A percentile compares a stretch with the other conserved stretches of the same genome.
phyloP scores from a whole-genome alignment of 2,888 invertebrate genomes.

The Nomada fucata region DNA sequence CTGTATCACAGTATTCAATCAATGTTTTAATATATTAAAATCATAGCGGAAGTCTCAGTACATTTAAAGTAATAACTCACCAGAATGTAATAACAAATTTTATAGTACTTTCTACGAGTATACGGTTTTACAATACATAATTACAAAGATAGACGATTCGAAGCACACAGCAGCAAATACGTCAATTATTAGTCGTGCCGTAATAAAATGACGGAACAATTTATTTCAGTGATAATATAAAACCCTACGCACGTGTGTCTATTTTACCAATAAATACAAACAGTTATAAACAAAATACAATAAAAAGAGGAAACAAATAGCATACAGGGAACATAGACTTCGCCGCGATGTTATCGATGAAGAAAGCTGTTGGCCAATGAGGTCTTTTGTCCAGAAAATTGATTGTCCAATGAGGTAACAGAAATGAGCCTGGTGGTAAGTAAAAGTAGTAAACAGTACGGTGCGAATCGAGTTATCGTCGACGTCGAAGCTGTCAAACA shows the following conservation, averaged over 20 bases:
- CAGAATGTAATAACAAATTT: no score
- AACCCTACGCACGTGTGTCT: no score
- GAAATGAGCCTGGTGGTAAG: conserved; percentile 51
- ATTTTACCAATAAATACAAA: background rate
- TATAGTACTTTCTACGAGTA: no score
- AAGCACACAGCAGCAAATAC: no score
- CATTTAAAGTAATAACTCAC: no score
- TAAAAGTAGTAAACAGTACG: conserved; percentile 61
- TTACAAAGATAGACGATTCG: no score
- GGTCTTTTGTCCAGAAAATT: conserved; percentile 20
- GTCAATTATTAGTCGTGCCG: no score
- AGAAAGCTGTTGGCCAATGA: conserved; percentile 37
- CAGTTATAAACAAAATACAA: background rate
- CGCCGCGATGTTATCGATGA: conserved; percentile 19
- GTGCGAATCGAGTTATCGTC: conserved; percentile 75
- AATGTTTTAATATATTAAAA: background rate
- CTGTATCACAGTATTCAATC: no score
- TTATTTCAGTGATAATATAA: background rate
- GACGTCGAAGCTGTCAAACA: conserved; percentile 86
- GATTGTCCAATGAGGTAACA: conserved; percentile 36
- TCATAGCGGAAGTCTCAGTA: no score
- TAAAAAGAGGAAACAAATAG: conserved; percentile 1
- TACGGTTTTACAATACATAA: no score
- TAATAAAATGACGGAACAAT: no score
- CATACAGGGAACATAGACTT: background rate